These are phyloP conservation scores for Synergus gifuensis DNA, from an alignment of 2,888 invertebrate genomes.

Conservation along the genomic window DNA sequence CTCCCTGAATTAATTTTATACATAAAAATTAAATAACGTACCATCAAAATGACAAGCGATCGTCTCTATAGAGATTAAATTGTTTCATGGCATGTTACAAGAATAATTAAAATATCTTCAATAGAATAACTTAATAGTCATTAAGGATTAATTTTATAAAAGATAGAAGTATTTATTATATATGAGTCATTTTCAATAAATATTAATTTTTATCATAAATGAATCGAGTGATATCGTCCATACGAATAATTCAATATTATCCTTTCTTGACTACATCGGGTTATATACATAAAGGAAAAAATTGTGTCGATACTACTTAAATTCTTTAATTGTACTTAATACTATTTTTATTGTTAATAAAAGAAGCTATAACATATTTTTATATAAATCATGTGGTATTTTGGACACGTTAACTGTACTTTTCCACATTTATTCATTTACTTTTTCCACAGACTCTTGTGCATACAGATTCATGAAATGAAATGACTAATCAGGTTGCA, in stretches of 20 bases:
- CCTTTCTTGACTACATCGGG: too few relatives aligned
- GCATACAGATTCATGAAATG: conserved; percentile 21
- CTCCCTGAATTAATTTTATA: neutral
- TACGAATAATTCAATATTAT: too few relatives aligned
- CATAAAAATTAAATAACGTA: too few relatives aligned
- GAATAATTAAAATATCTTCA: too few relatives aligned
- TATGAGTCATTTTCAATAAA: too few relatives aligned
- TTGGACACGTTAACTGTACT: neutral
- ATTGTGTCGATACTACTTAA: too few relatives aligned
- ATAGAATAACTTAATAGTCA: neutral
- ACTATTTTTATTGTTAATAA: too few relatives aligned
- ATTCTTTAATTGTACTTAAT: too few relatives aligned
- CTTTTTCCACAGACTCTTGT: conserved; percentile 9
- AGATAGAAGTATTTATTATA: too few relatives aligned
- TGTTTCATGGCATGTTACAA: neutral
- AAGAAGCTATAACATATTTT: neutral
- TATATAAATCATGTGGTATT: neutral
- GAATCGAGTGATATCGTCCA: too few relatives aligned
- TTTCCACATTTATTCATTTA: conserved; percentile 11
- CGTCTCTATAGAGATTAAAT: neutral
- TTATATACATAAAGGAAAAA: too few relatives aligned
- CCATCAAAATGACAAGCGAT: neutral
- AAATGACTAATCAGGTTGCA: conserved; percentile 28
- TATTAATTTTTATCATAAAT: too few relatives aligned
- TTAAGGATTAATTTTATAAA: neutral